These are phyloP conservation scores for Acrossocheilus fasciatus DNA, from an alignment of 2,797 vertebrate species.

Conservation along the genomic window DNA sequence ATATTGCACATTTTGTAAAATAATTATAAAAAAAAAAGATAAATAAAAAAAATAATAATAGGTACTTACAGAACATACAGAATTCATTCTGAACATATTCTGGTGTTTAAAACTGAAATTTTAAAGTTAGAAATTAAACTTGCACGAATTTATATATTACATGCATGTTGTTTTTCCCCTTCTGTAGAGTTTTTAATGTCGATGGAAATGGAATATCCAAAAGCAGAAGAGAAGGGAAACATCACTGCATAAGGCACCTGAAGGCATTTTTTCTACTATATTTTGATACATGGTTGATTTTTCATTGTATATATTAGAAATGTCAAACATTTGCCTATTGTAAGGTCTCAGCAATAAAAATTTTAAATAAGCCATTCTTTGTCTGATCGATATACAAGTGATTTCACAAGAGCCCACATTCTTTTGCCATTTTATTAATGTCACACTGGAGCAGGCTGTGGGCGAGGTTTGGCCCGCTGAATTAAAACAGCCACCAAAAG, in stretches of 20 bases:
- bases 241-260: constrained; percentile 69
- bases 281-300: constrained; percentile 11
- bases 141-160: neutral
- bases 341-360: neutral
- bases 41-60: neutral
- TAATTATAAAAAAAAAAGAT: too few relatives aligned
- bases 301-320: constrained; percentile 9
- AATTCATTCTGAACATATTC: too few relatives aligned
- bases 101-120: neutral
- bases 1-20: neutral
- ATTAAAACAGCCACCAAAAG: constrained; percentile 24
- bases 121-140: neutral
- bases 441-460: constrained; percentile 29
- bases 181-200: constrained; percentile 84
- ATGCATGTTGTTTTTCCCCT: neutral
- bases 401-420: neutral
- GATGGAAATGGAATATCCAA: constrained; percentile 83
- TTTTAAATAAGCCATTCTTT: neutral
- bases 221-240: constrained; percentile 78
- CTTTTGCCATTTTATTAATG: constrained; percentile 23
- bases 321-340: neutral
- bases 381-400: neutral
- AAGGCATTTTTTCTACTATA: neutral
- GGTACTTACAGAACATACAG: neutral
- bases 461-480: neutral